Evolutionary conservation across 2,113 vertebrate genomes (phyloP), one percentile per base, ranked within the genome.

Genomic region (Oryzias curvinotus): DNA sequence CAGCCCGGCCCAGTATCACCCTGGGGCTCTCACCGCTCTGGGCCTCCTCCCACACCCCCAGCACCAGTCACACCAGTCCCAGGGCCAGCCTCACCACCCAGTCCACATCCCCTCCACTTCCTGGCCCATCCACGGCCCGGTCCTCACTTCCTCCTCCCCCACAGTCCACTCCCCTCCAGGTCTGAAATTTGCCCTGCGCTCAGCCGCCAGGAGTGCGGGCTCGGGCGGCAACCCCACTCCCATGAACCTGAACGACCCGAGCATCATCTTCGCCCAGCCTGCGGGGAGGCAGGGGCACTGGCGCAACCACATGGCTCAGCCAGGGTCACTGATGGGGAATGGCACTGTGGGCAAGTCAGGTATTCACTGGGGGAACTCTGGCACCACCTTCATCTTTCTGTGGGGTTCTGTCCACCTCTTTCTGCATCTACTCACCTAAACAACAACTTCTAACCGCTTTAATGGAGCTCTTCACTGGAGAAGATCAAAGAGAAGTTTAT

Each of bases 231-330:
- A 80, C 86, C 87, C 91, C 68, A 89, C 83, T 88, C 91, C 89
- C 77, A 90, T 98, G 89, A 95, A 93, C 90, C 91, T 99, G 78
- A 99, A 98, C 25, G 97, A 98, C 91, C 97, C 96, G 82, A 98
- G 96, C 91, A 99, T 99, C 90, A 99, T 99, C 88, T 99, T 98
- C 67, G 96, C 96, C 81, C 96, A 98, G 89, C 97, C 96, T 69
- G 94, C 95, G 64, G 94, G 92, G 81, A 93, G 95, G 80, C 91
- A 93, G 49, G 95, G 93, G 88, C 96, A 92, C 91, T 97, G 97
- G 96, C 95, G 95, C 93, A 96, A 94, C 83, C 93, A 93, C 19
- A 86, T 95, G 89, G 91, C 93, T 73, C 85, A 82, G 83, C 92
- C 94, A 17, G 96, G 91, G 87, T 93, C 95, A 80, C 91, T 96